These are phyloP conservation scores for Mus spicilegus DNA, from an alignment of 2,113 vertebrate genomes.

Conservation along the genomic window DNA sequence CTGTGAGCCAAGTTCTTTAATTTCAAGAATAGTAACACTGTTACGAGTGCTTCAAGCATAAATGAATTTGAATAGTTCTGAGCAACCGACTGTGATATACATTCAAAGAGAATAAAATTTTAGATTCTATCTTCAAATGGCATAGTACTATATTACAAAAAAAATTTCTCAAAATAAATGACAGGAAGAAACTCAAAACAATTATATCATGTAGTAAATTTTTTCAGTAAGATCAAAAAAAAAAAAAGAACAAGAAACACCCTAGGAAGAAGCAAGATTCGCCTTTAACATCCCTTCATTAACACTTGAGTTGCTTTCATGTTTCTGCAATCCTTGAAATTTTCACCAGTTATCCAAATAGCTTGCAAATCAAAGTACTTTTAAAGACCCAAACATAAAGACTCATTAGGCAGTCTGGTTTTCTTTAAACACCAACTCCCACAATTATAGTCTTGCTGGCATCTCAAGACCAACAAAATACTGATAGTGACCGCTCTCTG, in stretches of 20 bases:
- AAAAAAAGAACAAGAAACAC: neutral
- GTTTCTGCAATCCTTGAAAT: slow-evolving; percentile 42
- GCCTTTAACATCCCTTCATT: slow-evolving; percentile 68
- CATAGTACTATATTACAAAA: slow-evolving; percentile 68
- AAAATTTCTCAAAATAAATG: slow-evolving; percentile 51
- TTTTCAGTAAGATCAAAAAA: slow-evolving; percentile 79
- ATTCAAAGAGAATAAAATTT: slow-evolving; percentile 78
- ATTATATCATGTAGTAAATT: slow-evolving; percentile 75
- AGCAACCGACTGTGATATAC: slow-evolving; percentile 71
- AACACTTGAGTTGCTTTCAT: slow-evolving; percentile 56
- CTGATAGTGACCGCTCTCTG: slow-evolving; percentile 66
- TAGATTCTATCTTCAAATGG: slow-evolving; percentile 82
- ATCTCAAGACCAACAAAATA: slow-evolving; percentile 49
- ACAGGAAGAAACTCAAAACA: slow-evolving; percentile 70
- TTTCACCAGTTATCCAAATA: neutral
- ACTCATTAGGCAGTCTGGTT: slow-evolving; percentile 40
- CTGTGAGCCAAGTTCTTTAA: slow-evolving; percentile 77
- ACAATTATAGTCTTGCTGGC: slow-evolving; percentile 57
- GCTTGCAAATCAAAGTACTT: slow-evolving; percentile 61
- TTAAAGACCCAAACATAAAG: slow-evolving; percentile 26
- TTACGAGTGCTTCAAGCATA: slow-evolving; percentile 77
- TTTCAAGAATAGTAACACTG: slow-evolving; percentile 78
- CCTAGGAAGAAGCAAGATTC: slow-evolving; percentile 43
- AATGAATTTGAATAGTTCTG: slow-evolving; percentile 65
- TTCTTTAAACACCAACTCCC: slow-evolving; percentile 58